Base-by-base conservation (phyloP, 2,113 vertebrate genomes). In the Todiramphus chloris region DNA sequence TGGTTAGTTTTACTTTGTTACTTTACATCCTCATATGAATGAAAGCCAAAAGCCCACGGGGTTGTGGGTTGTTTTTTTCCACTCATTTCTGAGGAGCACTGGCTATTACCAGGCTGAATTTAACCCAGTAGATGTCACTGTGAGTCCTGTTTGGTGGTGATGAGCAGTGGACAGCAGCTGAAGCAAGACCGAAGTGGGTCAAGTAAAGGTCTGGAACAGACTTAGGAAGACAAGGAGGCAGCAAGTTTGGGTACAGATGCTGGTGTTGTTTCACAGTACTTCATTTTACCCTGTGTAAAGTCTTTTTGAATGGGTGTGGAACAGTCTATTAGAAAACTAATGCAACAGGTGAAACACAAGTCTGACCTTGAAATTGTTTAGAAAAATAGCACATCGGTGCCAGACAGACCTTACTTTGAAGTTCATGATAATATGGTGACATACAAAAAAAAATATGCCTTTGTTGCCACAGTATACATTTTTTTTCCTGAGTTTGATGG, bases 111-210 rank as follows among this genome's bases (percentile, higher is more conserved):
- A 81, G 23, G 68, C 20, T 91, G 25, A 59, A 33, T 48, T 91
- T 91, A 44, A 86, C 97, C 97, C 98, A 98, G 98, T 68, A 98
- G 98, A 96, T 97, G 98, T 97, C 97, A 92, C 96, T 97, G 82
- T 95, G 92, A 88, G 96, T 89, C 95, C 93, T 96, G 58, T 96
- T 82, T 70, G 90, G 87, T 80, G 96, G 48, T 66, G 24, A 19
- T 85, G 85, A 75, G 55, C 51, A 76, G 75, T 81, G 93, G 95
- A 87, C 95, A 93, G 70, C 33, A 80, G 88, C 48, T 85, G 56
- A 72, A 91, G 78, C 66, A 51, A 58, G 78, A 37, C 41, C 76
- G 66, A 69, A 87, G 39, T 70, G 63, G 25, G 25, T 48, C 74
- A 46, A 67, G 48, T 59, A 11, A 86, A 89, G 24, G 31, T 16